Base-by-base conservation (phyloP, 2,113 vertebrate species). In the Corythornis madagascariensis region DNA sequence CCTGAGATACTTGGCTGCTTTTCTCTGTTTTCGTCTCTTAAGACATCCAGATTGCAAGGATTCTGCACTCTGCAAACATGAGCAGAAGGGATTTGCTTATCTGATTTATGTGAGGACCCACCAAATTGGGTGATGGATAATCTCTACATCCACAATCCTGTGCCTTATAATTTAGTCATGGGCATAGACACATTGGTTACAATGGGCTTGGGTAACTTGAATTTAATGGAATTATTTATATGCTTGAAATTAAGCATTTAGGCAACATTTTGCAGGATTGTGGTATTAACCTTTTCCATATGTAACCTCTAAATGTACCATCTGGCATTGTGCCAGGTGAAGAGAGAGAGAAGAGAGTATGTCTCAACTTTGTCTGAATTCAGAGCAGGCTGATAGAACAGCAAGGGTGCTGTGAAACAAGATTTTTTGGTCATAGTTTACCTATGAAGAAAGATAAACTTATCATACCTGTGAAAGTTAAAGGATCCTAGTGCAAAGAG, bases 11-110 rank as follows among this genome's bases (percentile, higher is more conserved):
- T 48, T 89, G 52, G 16, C 33, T 87, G n/a, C 17, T 86, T 89
- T 40, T 16, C 26, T 3, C 16, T 90, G 25, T 91, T 85, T 88
- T 79, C 78, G 29, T 91, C 67, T 86, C 24, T 50, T 70, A 91
- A 95, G 79, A 33, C 21, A 67, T 74, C 69, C 47, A 86, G 56
- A 64, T 86, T 88, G 53, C 16, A 69, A 80, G 79, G 80, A 69
- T 88, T 91, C 57, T 75, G 57, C 43, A 33, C 57, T 78, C 72
- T 77, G 86, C 65, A 92, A 83, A 86, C 40, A 80, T 11, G 73
- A 89, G 75, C 65, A 88, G 78, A 92, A 91, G 69, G 89, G 79
- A 88, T 95, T 95, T 95, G 48, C 85, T 93, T 89, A 83, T 91
- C 95, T 92, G 89, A 95, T 91, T 91, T 83, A 80, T 83, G 48